Percentiles rank a stretch among this genome's conserved stretches.
phyloP scores from a whole-genome alignment of 2,888 invertebrate species.

The Nebria brevicollis region DNA sequence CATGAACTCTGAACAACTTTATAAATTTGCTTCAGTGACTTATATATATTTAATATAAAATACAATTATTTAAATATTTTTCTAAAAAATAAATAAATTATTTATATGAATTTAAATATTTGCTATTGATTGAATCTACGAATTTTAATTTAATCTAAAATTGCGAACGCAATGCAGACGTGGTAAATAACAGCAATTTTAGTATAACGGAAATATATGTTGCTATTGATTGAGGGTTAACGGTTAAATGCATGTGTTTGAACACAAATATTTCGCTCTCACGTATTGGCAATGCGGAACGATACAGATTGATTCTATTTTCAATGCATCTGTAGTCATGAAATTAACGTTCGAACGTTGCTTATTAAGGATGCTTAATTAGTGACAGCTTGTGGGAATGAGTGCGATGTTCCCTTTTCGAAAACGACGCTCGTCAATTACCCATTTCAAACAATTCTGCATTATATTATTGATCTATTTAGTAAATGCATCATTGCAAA shows the following conservation, averaged over 20 bases:
- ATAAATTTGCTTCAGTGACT: too few relatives aligned
- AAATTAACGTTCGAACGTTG: conserved; percentile 19
- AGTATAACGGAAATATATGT: background rate
- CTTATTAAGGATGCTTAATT: conserved; percentile 15
- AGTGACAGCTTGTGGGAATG: conserved; percentile 10
- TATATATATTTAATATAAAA: too few relatives aligned
- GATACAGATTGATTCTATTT: conserved; percentile 7
- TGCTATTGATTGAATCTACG: too few relatives aligned
- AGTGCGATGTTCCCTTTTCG: background rate
- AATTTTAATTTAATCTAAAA: background rate
- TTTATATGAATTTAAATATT: too few relatives aligned
- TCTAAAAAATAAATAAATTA: too few relatives aligned
- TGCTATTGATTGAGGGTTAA: background rate
- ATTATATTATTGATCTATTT: background rate
- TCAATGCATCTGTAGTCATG: conserved; percentile 3
- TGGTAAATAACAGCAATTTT: background rate
- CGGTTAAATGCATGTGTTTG: background rate
- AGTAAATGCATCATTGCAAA: background rate
- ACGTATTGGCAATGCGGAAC: background rate
- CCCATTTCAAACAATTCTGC: background rate
- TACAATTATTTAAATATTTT: too few relatives aligned
- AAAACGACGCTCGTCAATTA: background rate
- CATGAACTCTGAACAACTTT: too few relatives aligned
- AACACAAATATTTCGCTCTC: background rate
- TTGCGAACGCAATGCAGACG: background rate